These are phyloP conservation scores for Lepetodrilus schrolli DNA, from an alignment of 2,888 invertebrate genomes.

Conservation along the genomic window DNA sequence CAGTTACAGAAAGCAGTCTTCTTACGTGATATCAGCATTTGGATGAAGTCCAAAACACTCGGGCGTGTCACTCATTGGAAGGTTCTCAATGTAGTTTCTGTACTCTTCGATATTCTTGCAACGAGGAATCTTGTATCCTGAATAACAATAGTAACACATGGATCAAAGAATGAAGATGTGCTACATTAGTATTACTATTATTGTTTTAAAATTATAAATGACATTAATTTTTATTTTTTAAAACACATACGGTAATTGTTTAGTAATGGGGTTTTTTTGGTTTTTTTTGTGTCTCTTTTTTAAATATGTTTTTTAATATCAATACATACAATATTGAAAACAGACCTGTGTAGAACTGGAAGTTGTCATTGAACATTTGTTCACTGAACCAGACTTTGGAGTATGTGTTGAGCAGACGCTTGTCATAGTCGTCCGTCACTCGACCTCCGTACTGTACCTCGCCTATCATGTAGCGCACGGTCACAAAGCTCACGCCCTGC, in stretches of 20 bases:
- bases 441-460: slow-evolving; percentile 90
- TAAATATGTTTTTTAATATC: too few species aligned
- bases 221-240: too few species aligned
- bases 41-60: slow-evolving; percentile 97
- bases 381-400: slow-evolving; percentile 95
- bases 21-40: slow-evolving; percentile 95
- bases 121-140: slow-evolving; percentile 88
- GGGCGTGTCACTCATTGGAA: slow-evolving; percentile 85
- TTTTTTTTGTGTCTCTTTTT: too few species aligned
- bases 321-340: too few species aligned
- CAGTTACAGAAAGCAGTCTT: slow-evolving; percentile 24
- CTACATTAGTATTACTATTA: too few species aligned
- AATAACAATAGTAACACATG: slow-evolving; percentile 32
- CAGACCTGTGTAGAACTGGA: slow-evolving; percentile 90
- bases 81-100: slow-evolving; percentile 88
- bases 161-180: neutral
- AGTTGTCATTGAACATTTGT: slow-evolving; percentile 87
- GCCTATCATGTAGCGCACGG: slow-evolving; percentile 97
- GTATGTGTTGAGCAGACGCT: slow-evolving; percentile 92
- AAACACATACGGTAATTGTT: too few species aligned
- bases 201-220: too few species aligned
- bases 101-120: slow-evolving; percentile 79
- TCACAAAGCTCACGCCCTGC: slow-evolving; percentile 96
- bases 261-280: too few species aligned
- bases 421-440: slow-evolving; percentile 97